Evolutionary conservation across 2,797 vertebrate genomes (phyloP), one percentile per base, ranked within the genome.

Genomic region (Philypnodon macrostomus): DNA sequence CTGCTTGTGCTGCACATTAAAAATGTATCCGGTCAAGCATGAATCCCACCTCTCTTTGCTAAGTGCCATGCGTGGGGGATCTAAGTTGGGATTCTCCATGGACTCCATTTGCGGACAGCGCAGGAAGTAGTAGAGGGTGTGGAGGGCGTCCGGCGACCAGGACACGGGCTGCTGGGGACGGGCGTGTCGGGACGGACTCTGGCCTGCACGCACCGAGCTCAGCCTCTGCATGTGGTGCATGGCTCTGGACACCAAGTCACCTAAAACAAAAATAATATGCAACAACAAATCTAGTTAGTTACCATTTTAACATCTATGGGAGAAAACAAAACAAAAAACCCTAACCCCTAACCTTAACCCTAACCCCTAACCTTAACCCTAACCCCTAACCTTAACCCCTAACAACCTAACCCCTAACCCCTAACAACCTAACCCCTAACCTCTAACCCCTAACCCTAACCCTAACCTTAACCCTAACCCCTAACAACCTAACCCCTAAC

Each of bases 201-300:
- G 69, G 4, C 95, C 92, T 0, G 93, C 91, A 13, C 92, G 91
- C 48, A 93, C 56, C 0, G 89, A 89, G 70, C 88, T 95, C 64
- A 95, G 85, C 2, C 95, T 94, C 72, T 98, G 96, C 95, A 97
- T 95, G 85, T 98, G 96, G 73, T 98, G 96, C 96, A 98, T 98
- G 4, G 96, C 96, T 0, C 96, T 87, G 0, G 94, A 98, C 3
- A 98, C 96, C 85, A 98, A 67, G 73, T 98, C 96, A 83, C 96
- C 96, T 98, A 44, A 33, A 13, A 63, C 70, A 14, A 52, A 29
- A 57, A 30, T 8, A 42, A 46, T 7, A 4, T n/a, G 2, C 15
- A 17, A 11, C 41, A 10, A n/a, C 11, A 19, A 35, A n/a, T n/a
- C n/a, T n/a, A n/a, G n/a, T n/a, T n/a, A n/a, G n/a, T n/a, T n/a